Evolutionary conservation across 1,140 invertebrate species (phyloP), one percentile per base, ranked within the genome.

Genomic region (Phymastichus coffea): DNA sequence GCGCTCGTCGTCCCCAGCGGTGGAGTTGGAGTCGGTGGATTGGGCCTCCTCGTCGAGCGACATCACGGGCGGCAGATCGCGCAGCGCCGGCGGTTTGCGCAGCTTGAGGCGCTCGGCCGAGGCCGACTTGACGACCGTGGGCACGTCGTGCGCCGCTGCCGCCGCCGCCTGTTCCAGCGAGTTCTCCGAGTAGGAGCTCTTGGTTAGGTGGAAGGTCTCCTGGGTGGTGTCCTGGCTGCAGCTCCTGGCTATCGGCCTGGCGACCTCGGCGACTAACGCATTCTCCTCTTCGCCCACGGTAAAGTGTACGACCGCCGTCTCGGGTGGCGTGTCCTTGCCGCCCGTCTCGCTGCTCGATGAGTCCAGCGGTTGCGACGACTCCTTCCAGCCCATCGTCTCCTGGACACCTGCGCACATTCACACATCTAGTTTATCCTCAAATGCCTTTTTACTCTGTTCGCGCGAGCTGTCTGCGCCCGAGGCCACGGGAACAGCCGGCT

Each of bases 11-110:
- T 82, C 80, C 59, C 79, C 78, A 17, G 73, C 72, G 20, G 79
- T 81, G n/a, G 81, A 81, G 66, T 81, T 82, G 4, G 80, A 82
- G 64, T 83, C 81, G 7, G 81, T 83, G 0, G 80, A 82, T 1
- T 80, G 68, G 14, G 81, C 79, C 57, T 82, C 80, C 52, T 81
- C 80, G 55, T 79, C 78, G 35, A 80, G 62, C 2, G 70, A 72
- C 65, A 72, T 69, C 0, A 76, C 63, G 0, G 71, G 73, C 10
- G 75, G 67, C 28, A 76, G 58, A 17, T 79, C 77, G 44, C 41
- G 70, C 2, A 68, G n/a, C n/a, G n/a, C n/a, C 0, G 65, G 46
- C 59, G 72, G 74, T 44, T 67, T 73, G 7, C 44, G 8, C 9
- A 48, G 22, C 38, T 28, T 44, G 26, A 59, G 43, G 4, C 66